A percentile compares a stretch with the other conserved stretches of the same genome.
phyloP scores from a whole-genome alignment of 2,797 vertebrate species.

The Mormyrops attenuatus region DNA sequence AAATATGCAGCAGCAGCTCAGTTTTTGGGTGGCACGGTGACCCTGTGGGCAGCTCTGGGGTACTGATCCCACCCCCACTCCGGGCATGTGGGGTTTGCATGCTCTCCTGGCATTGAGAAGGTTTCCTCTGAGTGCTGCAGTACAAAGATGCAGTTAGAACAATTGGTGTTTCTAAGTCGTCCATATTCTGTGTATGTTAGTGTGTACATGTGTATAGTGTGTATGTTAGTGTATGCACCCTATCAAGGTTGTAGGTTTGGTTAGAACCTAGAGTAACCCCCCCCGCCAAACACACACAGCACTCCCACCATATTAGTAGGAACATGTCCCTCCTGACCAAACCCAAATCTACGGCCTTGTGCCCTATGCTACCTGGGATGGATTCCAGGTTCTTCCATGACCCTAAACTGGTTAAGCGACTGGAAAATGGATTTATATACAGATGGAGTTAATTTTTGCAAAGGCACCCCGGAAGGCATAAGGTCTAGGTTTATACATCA shows the following conservation, averaged over 20 bases:
- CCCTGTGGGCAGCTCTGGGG: neutral
- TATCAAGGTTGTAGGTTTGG: neutral
- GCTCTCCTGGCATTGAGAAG: neutral
- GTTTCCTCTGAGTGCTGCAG: neutral
- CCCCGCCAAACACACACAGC: neutral
- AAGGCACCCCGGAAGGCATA: neutral
- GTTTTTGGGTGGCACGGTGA: neutral
- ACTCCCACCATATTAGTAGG: neutral
- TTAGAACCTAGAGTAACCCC: neutral
- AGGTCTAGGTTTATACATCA: neutral
- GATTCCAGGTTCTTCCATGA: neutral
- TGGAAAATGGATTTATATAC: neutral
- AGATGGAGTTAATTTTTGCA: neutral
- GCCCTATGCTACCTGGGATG: neutral
- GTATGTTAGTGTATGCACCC: neutral
- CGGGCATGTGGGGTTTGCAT: neutral
- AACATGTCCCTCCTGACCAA: neutral
- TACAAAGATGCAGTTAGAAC: neutral
- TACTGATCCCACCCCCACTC: neutral
- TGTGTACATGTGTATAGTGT: neutral
- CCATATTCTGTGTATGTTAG: neutral
- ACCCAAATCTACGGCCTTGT: neutral
- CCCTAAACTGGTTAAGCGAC: neutral
- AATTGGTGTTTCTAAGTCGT: neutral
- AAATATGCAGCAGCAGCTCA: neutral